Evolutionary conservation across 2,113 vertebrate species (phyloP).

Genomic region (Macquaria australasica): DNA sequence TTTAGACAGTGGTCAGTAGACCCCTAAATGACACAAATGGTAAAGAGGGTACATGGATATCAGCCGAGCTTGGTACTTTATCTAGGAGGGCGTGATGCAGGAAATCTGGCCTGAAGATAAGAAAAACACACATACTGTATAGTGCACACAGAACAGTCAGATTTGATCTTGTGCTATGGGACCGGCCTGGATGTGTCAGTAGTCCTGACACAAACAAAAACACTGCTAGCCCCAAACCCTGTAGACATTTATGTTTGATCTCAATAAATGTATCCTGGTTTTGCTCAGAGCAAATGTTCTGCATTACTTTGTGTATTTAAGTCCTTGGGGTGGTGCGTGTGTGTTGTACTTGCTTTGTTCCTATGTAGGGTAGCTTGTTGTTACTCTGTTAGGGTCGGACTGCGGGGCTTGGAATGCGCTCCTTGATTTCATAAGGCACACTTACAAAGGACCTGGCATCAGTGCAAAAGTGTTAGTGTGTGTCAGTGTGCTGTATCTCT

Average conservation of each 20-base stretch:
- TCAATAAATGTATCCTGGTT: slow-evolving; percentile 23
- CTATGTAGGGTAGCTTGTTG: slow-evolving; percentile 55
- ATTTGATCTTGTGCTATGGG: background rate
- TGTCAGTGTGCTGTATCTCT: slow-evolving; percentile 34
- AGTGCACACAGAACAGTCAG: background rate
- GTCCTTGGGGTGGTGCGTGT: slow-evolving; percentile 21
- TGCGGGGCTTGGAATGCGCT: slow-evolving; percentile 65
- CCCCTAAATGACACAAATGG: background rate
- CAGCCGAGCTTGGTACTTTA: background rate
- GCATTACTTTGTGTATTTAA: slow-evolving; percentile 47
- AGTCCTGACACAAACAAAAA: background rate
- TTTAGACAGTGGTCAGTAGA: slow-evolving; percentile 4
- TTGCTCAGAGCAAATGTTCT: slow-evolving; percentile 38
- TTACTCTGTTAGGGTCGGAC: slow-evolving; percentile 40
- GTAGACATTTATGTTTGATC: slow-evolving; percentile 16
- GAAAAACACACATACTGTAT: background rate
- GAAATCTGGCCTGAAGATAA: slow-evolving; percentile 21
- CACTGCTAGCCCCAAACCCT: background rate
- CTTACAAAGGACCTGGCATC: slow-evolving; percentile 28
- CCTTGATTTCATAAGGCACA: slow-evolving; percentile 60
- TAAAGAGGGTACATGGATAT: background rate
- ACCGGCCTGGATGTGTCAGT: background rate
- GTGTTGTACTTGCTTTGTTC: slow-evolving; percentile 50
- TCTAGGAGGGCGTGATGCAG: background rate
- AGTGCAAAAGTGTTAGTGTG: background rate